Conservation (phyloP, 2,113 vertebrate species). For the Poeciliopsis occidentalis region DNA sequence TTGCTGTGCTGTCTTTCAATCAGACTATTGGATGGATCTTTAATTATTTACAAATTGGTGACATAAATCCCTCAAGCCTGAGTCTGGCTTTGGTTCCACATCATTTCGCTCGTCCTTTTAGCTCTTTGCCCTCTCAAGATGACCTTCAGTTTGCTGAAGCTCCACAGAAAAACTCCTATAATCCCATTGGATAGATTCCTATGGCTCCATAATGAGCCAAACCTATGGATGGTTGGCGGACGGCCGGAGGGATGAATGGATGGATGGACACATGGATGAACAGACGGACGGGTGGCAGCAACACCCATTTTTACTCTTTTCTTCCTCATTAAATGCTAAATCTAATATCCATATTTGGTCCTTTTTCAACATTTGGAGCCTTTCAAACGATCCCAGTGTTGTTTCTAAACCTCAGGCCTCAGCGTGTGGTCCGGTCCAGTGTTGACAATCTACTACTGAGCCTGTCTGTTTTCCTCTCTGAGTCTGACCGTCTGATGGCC, state of each 20-base stretch:
- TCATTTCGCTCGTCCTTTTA: not conserved
- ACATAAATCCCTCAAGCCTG: not conserved
- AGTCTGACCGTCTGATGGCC: constrained; percentile 28
- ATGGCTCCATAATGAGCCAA: too few species aligned
- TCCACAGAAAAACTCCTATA: too few species aligned
- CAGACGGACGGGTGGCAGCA: not conserved
- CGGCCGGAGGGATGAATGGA: too few species aligned
- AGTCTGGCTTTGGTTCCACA: not conserved
- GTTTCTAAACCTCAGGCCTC: not conserved
- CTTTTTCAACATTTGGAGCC: not conserved
- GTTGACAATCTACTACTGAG: constrained; percentile 10
- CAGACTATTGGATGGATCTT: not conserved
- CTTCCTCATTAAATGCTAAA: not conserved
- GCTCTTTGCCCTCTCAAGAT: not conserved
- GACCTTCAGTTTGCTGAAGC: not conserved
- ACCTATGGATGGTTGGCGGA: too few species aligned
- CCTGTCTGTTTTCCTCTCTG: constrained; percentile 8
- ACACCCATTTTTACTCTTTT: too few species aligned
- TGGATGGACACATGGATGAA: not conserved
- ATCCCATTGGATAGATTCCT: too few species aligned
- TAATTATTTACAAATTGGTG: not conserved
- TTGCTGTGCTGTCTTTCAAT: too few species aligned
- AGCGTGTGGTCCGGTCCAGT: not conserved
- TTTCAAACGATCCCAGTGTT: not conserved
- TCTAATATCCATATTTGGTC: not conserved